Base-by-base conservation (phyloP, 2,797 vertebrate genomes). In the Typhlichthys eigenmanni region DNA sequence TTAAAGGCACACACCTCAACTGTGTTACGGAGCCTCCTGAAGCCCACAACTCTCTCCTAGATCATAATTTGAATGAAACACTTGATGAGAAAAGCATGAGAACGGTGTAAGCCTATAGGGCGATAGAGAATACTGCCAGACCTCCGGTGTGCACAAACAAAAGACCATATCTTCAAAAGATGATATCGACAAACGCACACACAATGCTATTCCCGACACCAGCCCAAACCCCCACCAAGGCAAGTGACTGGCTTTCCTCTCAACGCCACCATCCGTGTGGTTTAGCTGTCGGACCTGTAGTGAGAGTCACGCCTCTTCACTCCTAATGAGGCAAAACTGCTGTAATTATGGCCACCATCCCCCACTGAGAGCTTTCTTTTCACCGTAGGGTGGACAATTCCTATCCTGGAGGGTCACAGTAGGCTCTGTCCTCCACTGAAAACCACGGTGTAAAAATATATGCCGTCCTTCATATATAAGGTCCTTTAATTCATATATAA, bases 261-360 rank as follows among this genome's bases (percentile, higher is more conserved):
- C 65, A 60, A 66, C 19, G 2, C 61, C 71, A 68, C 67, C 76
- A 76, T 72, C 72, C 51, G 4, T 72, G 76, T n/a, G 16, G 72
- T 83, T 83, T 84, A 85, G 82, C 84, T 85, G 79, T 84, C 76
- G 64, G 79, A 82, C 86, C 83, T 82, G 74, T 75, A 68, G 72
- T 74, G 76, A 71, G 80, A 79, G 83, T 80, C 87, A 83, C 78
- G 73, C 78, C 83, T 85, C 79, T 80, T 81, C 84, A 66, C 66
- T 85, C 78, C 69, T 88, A 89, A 88, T 89, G 86, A 87, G 77
- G 76, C 78, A 82, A 87, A 85, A 83, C 75, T 75, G 76, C 82
- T 82, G 79, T 87, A 88, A 87, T 89, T 87, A 87, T 46, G 62
- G 68, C 76, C 77, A 24, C 76, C 68, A 60, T 61, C 78, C 72